phyloP scores from a whole-genome alignment of 2,888 invertebrate genomes.

The Germaria angustata region DNA sequence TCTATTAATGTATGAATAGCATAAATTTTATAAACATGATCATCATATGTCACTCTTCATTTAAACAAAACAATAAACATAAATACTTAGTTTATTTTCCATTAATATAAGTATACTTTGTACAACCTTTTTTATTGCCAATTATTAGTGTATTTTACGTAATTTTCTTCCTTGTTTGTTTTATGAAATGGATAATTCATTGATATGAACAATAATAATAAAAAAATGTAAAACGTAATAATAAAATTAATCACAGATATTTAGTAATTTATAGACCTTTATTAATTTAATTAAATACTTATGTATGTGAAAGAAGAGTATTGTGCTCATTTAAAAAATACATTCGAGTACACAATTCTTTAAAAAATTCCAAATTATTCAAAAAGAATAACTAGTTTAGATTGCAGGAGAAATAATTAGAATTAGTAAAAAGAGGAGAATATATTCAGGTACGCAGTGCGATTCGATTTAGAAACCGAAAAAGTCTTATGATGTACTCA shows the following conservation, averaged over 20 bases:
- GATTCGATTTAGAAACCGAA: too few relatives aligned
- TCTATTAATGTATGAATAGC: conserved; percentile 29
- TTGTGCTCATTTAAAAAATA: conserved; percentile 53
- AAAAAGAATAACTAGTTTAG: too few relatives aligned
- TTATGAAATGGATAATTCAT: conserved; percentile 35
- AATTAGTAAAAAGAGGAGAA: too few relatives aligned
- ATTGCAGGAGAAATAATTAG: too few relatives aligned
- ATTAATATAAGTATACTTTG: conserved; percentile 8
- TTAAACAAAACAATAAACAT: background rate
- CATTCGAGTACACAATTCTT: too few relatives aligned
- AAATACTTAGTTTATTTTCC: conserved; percentile 29
- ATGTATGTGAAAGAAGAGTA: conserved; percentile 25
- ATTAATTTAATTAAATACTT: conserved; percentile 55
- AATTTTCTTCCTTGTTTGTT: conserved; percentile 37
- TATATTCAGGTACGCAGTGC: too few relatives aligned
- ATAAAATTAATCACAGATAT: conserved; percentile 61
- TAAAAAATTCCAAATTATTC: too few relatives aligned
- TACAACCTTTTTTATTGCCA: conserved; percentile 1
- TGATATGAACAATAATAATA: conserved; percentile 55
- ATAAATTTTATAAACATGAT: conserved; percentile 10
- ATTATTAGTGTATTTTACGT: conserved; percentile 45
- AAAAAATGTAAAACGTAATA: conserved; percentile 38
- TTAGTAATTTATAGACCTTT: conserved; percentile 61
- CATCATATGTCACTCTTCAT: conserved; percentile 1
- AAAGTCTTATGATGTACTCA: too few relatives aligned